These are phyloP conservation scores for Papilio helenus DNA, from an alignment of 1,140 invertebrate species.

Conservation along the genomic window DNA sequence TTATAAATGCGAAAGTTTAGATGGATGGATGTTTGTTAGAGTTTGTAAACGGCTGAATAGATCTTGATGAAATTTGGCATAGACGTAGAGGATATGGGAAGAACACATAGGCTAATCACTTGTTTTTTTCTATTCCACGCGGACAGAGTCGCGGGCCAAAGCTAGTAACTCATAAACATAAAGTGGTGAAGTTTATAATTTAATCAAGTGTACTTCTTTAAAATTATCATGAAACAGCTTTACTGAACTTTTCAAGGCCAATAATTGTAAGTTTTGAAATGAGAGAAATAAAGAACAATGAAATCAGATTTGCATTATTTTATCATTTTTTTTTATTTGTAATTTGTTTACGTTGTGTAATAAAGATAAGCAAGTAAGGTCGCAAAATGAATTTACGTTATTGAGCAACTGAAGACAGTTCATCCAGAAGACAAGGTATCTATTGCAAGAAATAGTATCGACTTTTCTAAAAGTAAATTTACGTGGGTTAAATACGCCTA, in stretches of 20 bases:
- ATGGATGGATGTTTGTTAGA: too few relatives aligned
- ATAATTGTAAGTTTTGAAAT: not conserved
- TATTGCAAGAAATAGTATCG: not conserved
- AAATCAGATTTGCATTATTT: slow-evolving; percentile 11
- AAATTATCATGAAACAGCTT: not conserved
- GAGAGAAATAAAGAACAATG: not conserved
- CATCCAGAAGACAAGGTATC: not conserved
- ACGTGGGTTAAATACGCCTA: not conserved
- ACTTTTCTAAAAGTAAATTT: not conserved
- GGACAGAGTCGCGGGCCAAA: too few relatives aligned
- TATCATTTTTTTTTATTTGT: slow-evolving; percentile 10
- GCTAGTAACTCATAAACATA: too few relatives aligned
- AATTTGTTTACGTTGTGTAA: slow-evolving; percentile 12
- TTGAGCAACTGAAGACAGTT: not conserved
- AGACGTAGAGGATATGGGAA: too few relatives aligned
- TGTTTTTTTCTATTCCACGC: too few relatives aligned
- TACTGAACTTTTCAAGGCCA: not conserved
- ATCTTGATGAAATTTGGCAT: too few relatives aligned
- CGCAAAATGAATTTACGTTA: not conserved
- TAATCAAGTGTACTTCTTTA: too few relatives aligned
- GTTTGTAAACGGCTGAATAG: too few relatives aligned
- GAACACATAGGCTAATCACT: too few relatives aligned
- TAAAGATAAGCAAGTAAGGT: not conserved
- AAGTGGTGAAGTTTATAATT: too few relatives aligned
- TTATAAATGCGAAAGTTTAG: too few relatives aligned